Base-by-base conservation (phyloP, 1,140 invertebrate genomes). In the Drosophila pallidifrons region DNA sequence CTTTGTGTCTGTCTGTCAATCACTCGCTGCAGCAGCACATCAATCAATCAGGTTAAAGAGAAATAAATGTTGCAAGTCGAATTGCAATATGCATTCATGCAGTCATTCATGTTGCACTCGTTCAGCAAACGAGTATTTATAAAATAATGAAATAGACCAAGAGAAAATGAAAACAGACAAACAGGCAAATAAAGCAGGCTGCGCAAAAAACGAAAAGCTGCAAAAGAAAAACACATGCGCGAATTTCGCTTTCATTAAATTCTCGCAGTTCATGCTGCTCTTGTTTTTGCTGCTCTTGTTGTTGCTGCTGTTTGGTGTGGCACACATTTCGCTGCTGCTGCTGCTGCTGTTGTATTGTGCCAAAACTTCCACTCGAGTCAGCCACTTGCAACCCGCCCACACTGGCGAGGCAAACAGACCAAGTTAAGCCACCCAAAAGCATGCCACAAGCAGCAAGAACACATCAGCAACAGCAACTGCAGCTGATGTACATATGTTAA, bases 401-500 rank as follows among this genome's bases (percentile, higher is more conserved):
- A 41, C 20, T 25, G 30, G 13, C 5, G 38, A 28, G 41, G 11
- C n/a, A 25, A 11, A 38, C 2, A 10, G 20, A 25, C 20, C 1
- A 38, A 15, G 55, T 13, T 38, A 20, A 30, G 10, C n/a, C 35
- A 58, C 16, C 20, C 20, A 25, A 25, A 25, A 25, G 20, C 20
- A 25, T 25, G 20, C 20, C 10, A 20, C 5, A 45, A 32, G 49
- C 3, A 30, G 25, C 20, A 52, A 25, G 6, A 5, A 30, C 51
- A 35, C 32, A 20, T 3, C 30, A 67, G 32, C 45, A 15, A 59
- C 16, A 47, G 47, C 47, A 49, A 54, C 47, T 47, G 32, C 35
- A 58, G 41, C 35, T 43, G 46, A 65, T 82, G 83, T 71, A 25
- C 20, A 25, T 25, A 88, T 82, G 79, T 86, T 86, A 86, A 86